phyloP scores from a whole-genome alignment of 2,113 vertebrate genomes.

The Synchiropus splendidus region DNA sequence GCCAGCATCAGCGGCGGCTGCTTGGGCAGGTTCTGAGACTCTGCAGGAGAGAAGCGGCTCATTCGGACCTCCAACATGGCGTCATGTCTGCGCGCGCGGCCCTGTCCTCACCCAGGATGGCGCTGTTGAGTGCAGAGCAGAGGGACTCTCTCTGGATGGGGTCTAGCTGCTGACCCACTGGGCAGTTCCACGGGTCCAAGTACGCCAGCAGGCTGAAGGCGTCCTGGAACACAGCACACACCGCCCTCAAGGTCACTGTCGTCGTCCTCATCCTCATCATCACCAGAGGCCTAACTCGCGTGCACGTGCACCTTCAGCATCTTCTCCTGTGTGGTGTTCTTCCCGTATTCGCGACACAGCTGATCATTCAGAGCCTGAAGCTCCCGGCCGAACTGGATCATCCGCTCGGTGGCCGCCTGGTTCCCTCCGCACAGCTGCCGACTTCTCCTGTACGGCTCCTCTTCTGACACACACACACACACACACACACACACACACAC shows the following conservation, averaged over 20 bases:
- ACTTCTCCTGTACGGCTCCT: slow-evolving; percentile 76
- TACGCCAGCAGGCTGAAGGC: slow-evolving; percentile 96
- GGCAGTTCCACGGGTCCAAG: slow-evolving; percentile 96
- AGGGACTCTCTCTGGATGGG: slow-evolving; percentile 92
- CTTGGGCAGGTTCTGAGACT: slow-evolving; percentile 97
- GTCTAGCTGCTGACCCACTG: slow-evolving; percentile 92
- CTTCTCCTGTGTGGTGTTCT: slow-evolving; percentile 78
- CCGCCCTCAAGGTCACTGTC: not conserved
- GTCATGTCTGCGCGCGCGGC: slow-evolving; percentile 3
- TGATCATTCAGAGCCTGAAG: slow-evolving; percentile 90
- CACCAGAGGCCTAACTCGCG: not conserved
- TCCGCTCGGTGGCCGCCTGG: slow-evolving; percentile 90
- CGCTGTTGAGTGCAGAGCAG: slow-evolving; percentile 95
- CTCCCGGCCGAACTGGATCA: slow-evolving; percentile 97
- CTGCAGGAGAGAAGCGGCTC: slow-evolving; percentile 48
- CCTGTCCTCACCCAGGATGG: slow-evolving; percentile 88
- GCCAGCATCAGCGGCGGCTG: slow-evolving; percentile 96
- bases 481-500: not conserved
- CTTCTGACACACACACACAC: slow-evolving; percentile 45
- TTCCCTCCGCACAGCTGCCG: slow-evolving; percentile 91
- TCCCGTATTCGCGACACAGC: slow-evolving; percentile 86
- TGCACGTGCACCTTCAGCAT: slow-evolving; percentile 53
- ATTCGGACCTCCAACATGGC: not conserved
- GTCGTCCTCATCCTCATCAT: not conserved
- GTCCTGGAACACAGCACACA: slow-evolving; percentile 68